phyloP scores from a whole-genome alignment of 2,797 vertebrate species.

The Acomys russatus region DNA sequence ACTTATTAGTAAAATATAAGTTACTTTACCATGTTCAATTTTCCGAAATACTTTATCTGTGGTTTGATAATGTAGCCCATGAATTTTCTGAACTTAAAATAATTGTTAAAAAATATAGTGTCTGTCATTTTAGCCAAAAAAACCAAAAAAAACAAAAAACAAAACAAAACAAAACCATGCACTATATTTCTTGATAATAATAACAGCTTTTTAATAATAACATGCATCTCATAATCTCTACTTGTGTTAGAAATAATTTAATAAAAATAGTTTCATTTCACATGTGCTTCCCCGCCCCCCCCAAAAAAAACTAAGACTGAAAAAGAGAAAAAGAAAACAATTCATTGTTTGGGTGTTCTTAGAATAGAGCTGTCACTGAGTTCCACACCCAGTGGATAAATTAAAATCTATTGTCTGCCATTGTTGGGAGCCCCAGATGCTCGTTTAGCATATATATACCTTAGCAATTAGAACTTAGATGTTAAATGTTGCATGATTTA shows the following conservation, averaged over 20 bases:
- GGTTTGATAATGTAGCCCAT: not conserved
- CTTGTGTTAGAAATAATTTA: constrained; percentile 28
- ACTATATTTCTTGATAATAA: not conserved
- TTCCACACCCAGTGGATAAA: not conserved
- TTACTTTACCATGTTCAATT: not conserved
- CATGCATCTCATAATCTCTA: not conserved
- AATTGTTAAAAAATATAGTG: constrained; percentile 13
- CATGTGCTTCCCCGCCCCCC: too few relatives aligned
- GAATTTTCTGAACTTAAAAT: constrained; percentile 16
- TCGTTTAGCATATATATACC: not conserved
- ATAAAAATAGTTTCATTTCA: not conserved
- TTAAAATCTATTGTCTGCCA: not conserved
- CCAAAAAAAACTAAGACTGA: not conserved
- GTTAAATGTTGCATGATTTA: not conserved
- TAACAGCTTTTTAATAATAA: not conserved
- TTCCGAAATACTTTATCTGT: constrained; percentile 15
- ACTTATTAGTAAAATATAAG: constrained; percentile 3
- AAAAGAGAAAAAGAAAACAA: not conserved
- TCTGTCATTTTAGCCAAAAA: not conserved
- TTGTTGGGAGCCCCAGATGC: not conserved
- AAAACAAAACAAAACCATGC: not conserved
- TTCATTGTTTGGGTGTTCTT: not conserved
- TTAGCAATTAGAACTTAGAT: not conserved
- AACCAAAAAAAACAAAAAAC: not conserved
- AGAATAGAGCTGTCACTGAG: not conserved